Percentiles rank a stretch among this genome's conserved stretches.
Conservation (phyloP, 2,888 invertebrate genomes). For the Drosophila rubida region DNA sequence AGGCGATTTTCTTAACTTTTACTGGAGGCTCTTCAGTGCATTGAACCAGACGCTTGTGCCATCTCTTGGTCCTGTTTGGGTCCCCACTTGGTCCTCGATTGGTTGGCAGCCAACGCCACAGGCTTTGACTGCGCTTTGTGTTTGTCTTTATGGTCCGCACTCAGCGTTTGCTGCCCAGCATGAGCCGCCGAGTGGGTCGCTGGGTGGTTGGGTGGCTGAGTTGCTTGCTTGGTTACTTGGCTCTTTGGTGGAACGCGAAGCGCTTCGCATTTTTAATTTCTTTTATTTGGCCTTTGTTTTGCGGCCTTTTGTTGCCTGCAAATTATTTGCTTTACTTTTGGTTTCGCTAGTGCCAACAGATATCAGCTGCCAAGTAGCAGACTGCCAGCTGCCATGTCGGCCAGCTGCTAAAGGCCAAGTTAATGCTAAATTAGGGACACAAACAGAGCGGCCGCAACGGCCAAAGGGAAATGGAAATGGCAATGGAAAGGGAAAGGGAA, state of each 20-base stretch:
- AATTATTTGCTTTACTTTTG: slow-evolving; percentile 76
- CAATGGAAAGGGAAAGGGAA: neutral
- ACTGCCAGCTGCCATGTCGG: slow-evolving; percentile 32
- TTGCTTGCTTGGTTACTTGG: neutral
- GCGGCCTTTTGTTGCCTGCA: slow-evolving; percentile 51
- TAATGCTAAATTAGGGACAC: slow-evolving; percentile 69
- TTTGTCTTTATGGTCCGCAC: slow-evolving; percentile 49
- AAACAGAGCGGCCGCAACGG: neutral
- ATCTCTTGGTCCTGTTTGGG: slow-evolving; percentile 15
- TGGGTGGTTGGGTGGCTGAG: neutral
- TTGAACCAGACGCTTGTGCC: slow-evolving; percentile 58
- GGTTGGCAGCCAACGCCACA: slow-evolving; percentile 65
- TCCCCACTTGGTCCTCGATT: slow-evolving; percentile 42
- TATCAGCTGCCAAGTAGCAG: slow-evolving; percentile 35
- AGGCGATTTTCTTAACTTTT: slow-evolving; percentile 71
- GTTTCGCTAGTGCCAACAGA: slow-evolving; percentile 41
- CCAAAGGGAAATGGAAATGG: neutral
- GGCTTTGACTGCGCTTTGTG: slow-evolving; percentile 56
- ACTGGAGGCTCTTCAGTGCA: slow-evolving; percentile 63
- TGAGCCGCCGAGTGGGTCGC: neutral
- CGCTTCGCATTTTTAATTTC: slow-evolving; percentile 71
- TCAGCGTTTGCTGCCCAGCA: slow-evolving; percentile 5
- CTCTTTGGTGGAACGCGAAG: slow-evolving; percentile 35
- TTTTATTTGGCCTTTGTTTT: slow-evolving; percentile 64
- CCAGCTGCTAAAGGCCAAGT: slow-evolving; percentile 67